Percentiles rank a stretch among this genome's conserved stretches.
These are phyloP conservation scores for Apis dorsata DNA, from an alignment of 1,140 invertebrate genomes.

Conservation along the genomic window DNA sequence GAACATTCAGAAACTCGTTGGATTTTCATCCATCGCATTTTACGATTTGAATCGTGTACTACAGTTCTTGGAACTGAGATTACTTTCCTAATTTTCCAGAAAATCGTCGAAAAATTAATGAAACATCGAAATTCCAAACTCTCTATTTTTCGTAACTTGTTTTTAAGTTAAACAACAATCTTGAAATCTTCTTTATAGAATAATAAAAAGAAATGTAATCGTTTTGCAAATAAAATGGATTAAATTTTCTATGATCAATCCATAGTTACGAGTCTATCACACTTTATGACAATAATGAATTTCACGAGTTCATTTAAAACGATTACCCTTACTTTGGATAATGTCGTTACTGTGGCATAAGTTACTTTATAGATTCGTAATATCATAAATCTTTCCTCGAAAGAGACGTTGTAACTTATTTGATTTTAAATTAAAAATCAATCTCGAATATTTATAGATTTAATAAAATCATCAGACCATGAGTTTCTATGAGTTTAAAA, in stretches of 20 bases:
- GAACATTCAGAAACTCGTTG: slow-evolving; percentile 37
- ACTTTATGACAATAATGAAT: slow-evolving; percentile 12
- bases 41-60: neutral
- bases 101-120: neutral
- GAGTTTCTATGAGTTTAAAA: no score
- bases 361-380: neutral
- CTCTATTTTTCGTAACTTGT: no score
- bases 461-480: no score
- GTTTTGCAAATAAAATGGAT: slow-evolving; percentile 43
- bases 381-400: neutral
- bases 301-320: slow-evolving; percentile 30
- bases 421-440: neutral
- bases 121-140: neutral
- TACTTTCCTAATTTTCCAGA: neutral
- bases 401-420: neutral
- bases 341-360: slow-evolving; percentile 12
- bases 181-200: no score
- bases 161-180: no score
- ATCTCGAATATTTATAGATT: no score
- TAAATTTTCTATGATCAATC: no score
- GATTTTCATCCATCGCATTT: neutral
- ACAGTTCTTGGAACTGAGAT: neutral
- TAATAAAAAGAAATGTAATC: slow-evolving; percentile 17
- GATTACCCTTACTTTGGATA: neutral
- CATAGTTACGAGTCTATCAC: neutral